phyloP scores from a whole-genome alignment of 2,888 invertebrate species.

The Phorcus lineatus region DNA sequence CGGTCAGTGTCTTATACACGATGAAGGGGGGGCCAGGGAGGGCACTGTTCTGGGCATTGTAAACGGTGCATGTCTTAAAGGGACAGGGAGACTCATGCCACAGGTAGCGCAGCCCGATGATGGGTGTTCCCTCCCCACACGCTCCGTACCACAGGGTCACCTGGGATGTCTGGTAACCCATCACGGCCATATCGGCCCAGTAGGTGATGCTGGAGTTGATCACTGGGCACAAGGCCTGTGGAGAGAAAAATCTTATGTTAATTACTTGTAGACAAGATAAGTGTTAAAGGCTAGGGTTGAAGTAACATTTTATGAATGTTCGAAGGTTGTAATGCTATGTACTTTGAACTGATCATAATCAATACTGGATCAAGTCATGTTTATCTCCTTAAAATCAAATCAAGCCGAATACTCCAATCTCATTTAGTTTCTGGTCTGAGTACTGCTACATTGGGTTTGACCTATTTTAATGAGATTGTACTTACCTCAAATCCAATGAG shows the following conservation, averaged over 20 bases:
- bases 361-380: no score
- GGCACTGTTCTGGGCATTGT: conserved; percentile 40
- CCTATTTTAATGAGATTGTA: no score
- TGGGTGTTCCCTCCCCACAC: conserved; percentile 40
- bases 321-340: no score
- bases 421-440: no score
- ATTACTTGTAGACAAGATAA: no score
- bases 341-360: no score
- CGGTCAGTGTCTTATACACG: background rate
- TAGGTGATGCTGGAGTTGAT: background rate
- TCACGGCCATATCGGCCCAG: conserved; percentile 53
- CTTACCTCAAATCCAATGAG: conserved; percentile 41
- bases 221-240: background rate
- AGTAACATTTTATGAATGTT: no score
- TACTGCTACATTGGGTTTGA: no score
- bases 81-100: conserved; percentile 62
- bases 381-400: no score
- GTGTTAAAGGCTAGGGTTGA: no score
- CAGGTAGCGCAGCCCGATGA: conserved; percentile 52
- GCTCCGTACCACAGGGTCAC: conserved; percentile 45
- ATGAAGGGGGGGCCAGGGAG: conserved; percentile 57
- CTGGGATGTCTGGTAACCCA: conserved; percentile 30
- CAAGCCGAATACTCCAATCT: no score
- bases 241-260: no score
- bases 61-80: conserved; percentile 57